phyloP scores from a whole-genome alignment of 2,888 invertebrate genomes.

The Conops quadrifasciatus region DNA sequence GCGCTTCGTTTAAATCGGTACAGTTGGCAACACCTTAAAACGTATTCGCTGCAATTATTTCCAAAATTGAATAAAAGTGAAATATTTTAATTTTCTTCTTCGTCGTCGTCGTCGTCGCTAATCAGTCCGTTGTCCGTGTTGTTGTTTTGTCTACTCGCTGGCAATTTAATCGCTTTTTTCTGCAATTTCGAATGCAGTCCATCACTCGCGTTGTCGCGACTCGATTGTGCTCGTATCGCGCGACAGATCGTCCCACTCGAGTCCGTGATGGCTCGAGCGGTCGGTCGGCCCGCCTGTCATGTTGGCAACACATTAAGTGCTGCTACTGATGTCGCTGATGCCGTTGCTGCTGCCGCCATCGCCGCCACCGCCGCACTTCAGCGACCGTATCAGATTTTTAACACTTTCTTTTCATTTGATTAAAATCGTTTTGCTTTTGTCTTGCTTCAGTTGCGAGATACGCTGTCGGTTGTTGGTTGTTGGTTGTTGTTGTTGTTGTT shows the following conservation, averaged over 20 bases:
- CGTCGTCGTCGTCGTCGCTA: too few relatives aligned
- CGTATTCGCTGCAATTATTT: too few relatives aligned
- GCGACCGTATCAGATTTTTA: conserved; percentile 20
- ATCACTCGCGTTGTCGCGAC: background rate
- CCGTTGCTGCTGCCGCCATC: conserved; percentile 3
- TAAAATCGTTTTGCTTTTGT: conserved; percentile 14
- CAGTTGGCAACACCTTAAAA: too few relatives aligned
- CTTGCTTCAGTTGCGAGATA: background rate
- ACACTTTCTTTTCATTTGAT: conserved; percentile 34
- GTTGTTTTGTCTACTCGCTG: background rate
- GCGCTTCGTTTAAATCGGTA: too few relatives aligned
- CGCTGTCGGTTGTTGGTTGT: background rate
- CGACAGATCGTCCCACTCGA: background rate
- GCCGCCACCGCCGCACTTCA: too few relatives aligned
- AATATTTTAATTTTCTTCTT: conserved; percentile 2
- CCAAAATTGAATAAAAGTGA: background rate
- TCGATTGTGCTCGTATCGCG: background rate
- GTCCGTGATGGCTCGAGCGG: background rate
- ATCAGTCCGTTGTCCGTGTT: background rate
- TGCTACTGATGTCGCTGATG: conserved; percentile 4
- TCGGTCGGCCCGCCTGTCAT: background rate
- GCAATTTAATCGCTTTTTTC: background rate
- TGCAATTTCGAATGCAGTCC: too few relatives aligned
- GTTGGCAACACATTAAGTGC: conserved; percentile 11
- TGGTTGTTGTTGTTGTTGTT: background rate